Evolutionary conservation across 2,797 vertebrate genomes (phyloP).

Genomic region (Sitta carolinensis): DNA sequence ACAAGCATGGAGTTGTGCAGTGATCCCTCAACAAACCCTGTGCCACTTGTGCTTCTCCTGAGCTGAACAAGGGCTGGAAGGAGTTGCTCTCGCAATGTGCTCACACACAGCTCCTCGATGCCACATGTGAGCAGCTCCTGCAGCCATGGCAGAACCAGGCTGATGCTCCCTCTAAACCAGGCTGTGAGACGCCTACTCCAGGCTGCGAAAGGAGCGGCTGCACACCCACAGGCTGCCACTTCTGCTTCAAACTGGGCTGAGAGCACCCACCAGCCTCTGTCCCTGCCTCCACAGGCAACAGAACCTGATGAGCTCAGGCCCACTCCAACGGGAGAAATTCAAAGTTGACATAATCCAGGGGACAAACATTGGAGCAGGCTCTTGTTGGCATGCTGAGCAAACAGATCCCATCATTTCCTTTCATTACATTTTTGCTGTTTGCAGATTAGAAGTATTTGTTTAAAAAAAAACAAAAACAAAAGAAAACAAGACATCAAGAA

Average conservation of each 20-base stretch:
- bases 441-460: background rate
- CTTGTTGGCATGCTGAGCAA: rapidly evolving
- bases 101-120: rapidly evolving
- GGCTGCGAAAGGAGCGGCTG: background rate
- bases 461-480: background rate
- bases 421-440: too few relatives aligned
- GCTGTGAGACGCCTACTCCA: background rate
- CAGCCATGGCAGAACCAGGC: background rate
- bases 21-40: background rate
- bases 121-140: background rate
- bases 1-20: background rate
- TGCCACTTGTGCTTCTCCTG: background rate
- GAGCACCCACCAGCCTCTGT: background rate
- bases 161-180: background rate
- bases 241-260: background rate
- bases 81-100: background rate
- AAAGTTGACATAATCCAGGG: background rate
- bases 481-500: background rate
- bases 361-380: background rate
- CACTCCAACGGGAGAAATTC: rapidly evolving
- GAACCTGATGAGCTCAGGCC: background rate
- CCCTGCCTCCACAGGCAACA: background rate
- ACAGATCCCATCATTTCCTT: background rate
- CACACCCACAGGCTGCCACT: background rate
- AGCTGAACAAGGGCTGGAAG: background rate